phyloP scores from a whole-genome alignment of 2,113 vertebrate species.

The Brachyhypopomus occidentalis region DNA sequence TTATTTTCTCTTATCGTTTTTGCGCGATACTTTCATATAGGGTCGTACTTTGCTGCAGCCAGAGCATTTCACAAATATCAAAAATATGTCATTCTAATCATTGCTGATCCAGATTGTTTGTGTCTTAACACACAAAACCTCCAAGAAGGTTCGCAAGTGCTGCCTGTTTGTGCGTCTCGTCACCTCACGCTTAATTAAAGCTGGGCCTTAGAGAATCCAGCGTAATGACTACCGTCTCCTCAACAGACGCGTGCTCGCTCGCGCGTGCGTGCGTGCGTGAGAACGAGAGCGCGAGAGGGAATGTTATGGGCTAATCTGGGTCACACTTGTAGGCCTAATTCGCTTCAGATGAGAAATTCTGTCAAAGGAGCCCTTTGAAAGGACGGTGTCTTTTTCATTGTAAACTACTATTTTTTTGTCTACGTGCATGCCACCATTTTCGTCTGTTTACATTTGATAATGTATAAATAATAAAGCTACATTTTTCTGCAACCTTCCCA shows the following conservation, averaged over 20 bases:
- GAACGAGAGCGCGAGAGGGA: constrained; percentile 40
- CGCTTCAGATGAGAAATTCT: constrained; percentile 82
- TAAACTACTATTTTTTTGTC: background rate
- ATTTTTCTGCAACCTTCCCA: constrained; percentile 62
- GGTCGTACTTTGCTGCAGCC: too few species aligned
- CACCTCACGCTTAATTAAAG: constrained; percentile 79
- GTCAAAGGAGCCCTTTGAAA: background rate
- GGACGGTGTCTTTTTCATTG: background rate
- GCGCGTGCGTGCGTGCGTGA: constrained; percentile 54
- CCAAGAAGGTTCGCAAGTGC: too few species aligned
- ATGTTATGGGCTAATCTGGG: constrained; percentile 1
- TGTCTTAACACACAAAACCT: too few species aligned
- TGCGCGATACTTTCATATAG: too few species aligned
- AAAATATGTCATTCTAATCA: too few species aligned
- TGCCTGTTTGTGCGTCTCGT: too few species aligned
- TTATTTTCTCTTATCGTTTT: too few species aligned
- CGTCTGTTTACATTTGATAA: constrained; percentile 49
- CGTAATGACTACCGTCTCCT: background rate
- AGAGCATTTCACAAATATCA: too few species aligned
- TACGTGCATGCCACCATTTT: background rate
- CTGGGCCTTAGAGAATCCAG: background rate
- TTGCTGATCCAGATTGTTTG: too few species aligned
- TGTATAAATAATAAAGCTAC: constrained; percentile 58
- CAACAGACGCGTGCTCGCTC: background rate
- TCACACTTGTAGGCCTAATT: constrained; percentile 82